phyloP scores from a whole-genome alignment of 2,888 invertebrate genomes.

The Dasysyrphus albostriatus region DNA sequence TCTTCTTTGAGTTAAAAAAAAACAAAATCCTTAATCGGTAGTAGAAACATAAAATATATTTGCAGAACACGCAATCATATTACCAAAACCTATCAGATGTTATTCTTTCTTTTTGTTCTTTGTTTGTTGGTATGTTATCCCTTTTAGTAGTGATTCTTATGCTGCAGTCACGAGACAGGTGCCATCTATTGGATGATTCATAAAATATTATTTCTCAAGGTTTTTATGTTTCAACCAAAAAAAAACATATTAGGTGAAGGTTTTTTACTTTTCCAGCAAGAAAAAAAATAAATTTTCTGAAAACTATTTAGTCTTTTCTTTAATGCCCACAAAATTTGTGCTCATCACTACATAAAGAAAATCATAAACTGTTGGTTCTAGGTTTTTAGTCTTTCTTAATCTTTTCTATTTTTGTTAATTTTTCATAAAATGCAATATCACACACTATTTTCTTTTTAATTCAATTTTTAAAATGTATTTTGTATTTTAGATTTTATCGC shows the following conservation, averaged over 20 bases:
- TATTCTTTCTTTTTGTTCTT: slow-evolving; percentile 5
- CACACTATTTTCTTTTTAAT: slow-evolving; percentile 10
- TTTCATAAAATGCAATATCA: slow-evolving; percentile 10
- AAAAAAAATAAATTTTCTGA: background rate
- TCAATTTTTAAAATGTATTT: background rate
- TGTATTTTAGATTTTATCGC: background rate
- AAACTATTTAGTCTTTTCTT: background rate
- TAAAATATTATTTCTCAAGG: slow-evolving; percentile 9
- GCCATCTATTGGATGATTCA: slow-evolving; percentile 57
- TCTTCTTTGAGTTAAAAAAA: background rate
- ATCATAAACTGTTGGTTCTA: background rate
- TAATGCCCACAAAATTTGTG: background rate
- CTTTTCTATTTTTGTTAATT: background rate
- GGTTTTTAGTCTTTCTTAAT: background rate
- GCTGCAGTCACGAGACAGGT: slow-evolving; percentile 37
- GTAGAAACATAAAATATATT: background rate
- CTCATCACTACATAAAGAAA: background rate
- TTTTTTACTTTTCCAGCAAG: background rate
- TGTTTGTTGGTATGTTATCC: slow-evolving; percentile 1
- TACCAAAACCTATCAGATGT: background rate
- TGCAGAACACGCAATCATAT: background rate
- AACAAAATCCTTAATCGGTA: background rate
- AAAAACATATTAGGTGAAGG: background rate
- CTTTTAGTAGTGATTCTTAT: background rate
- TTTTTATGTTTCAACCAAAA: background rate